Evolutionary conservation across 2,797 vertebrate genomes (phyloP), one percentile per base, ranked within the genome.

Genomic region (Argyrosomus regius): DNA sequence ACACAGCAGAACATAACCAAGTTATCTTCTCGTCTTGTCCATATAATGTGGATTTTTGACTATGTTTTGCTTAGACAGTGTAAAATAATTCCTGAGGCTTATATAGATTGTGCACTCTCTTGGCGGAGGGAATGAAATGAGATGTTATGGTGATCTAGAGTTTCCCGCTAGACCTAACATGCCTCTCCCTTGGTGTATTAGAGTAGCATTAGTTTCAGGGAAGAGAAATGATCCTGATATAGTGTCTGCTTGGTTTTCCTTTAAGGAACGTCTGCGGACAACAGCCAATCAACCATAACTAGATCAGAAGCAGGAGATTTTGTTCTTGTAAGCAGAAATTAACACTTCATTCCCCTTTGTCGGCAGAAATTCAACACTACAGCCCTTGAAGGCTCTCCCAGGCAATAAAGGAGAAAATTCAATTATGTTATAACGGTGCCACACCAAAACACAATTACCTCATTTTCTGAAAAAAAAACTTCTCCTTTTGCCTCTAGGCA

Each of bases 251-350:
- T 89, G 83, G 72, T 90, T 94, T 95, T 95, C 92, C 91, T 95
- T 93, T 90, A 95, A 95, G 91, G 88, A 95, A 92, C 78, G 90
- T 94, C 94, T 94, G 87, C 87, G 83, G 92, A 88, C 90, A 90
- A 89, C 86, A 92, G 88, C 82, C 91, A 94, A 92, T 95, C 94
- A 94, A 92, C 90, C 78, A 80, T 96, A 96, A 96, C 93, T 87
- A 87, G 92, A 95, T 96, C 93, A 96, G 60, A 87, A 86, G 91
- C 87, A 87, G 89, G 88, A 90, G 87, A 91, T 94, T 96, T 94
- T 95, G 87, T 94, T 94, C 93, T 95, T 95, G 95, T 96, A 96
- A 96, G 96, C 95, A 95, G 94, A 96, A 96, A 95, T 96, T 94
- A 96, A 95, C 95, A 95, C 95, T 95, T 96, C 90, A 94, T 95